These are phyloP conservation scores for Karalla daura DNA, from an alignment of 2,797 vertebrate genomes.

Conservation along the genomic window DNA sequence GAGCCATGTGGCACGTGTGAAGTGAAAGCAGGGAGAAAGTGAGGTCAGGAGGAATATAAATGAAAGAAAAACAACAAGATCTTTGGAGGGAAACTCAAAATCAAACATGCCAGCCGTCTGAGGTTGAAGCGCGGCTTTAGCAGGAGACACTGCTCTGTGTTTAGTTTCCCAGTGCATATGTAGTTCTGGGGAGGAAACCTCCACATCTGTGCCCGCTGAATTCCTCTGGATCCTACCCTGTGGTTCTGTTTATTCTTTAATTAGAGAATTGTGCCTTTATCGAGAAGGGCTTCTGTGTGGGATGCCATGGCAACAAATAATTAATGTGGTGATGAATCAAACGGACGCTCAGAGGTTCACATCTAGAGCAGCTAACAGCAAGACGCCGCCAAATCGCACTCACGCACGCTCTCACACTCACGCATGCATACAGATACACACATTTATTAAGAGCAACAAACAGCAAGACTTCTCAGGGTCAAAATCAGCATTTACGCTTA, in stretches of 20 bases:
- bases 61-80: neutral
- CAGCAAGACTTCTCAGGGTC: constrained; percentile 41
- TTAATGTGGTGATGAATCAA: constrained; percentile 53
- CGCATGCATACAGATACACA: neutral
- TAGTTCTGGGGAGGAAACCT: neutral
- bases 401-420: neutral
- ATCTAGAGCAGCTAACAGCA: constrained; percentile 57
- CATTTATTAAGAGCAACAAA: constrained; percentile 47
- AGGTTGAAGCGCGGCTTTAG: neutral
- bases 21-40: neutral
- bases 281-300: constrained; percentile 19
- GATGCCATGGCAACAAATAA: constrained; percentile 46
- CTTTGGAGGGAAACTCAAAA: no score
- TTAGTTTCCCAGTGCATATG: neutral
- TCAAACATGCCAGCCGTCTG: no score
- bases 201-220: no score
- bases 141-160: neutral
- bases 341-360: constrained; percentile 35
- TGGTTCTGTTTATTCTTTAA: constrained; percentile 36
- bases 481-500: constrained; percentile 31
- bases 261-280: constrained; percentile 34
- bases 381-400: constrained; percentile 19
- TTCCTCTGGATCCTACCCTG: neutral
- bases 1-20: neutral
- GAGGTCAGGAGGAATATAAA: neutral